These are phyloP conservation scores for Caenorhabditis sp. DNA, from an alignment of 2,888 invertebrate species.

Conservation along the genomic window DNA sequence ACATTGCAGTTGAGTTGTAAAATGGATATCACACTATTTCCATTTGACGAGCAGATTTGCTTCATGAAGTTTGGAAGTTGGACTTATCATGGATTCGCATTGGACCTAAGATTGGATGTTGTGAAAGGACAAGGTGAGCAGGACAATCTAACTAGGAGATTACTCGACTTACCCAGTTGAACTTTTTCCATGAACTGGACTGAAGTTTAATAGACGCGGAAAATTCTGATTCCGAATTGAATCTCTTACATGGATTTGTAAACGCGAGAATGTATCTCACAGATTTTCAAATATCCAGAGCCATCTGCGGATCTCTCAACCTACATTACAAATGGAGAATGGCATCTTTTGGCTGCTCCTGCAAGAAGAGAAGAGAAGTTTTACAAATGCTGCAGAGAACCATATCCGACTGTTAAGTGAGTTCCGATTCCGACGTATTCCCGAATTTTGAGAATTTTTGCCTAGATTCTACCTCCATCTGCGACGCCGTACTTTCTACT, in stretches of 20 bases:
- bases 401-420: slow-evolving; percentile 85
- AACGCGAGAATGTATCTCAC: no score
- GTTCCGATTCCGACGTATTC: background rate
- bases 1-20: slow-evolving; percentile 67
- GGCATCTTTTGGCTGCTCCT: slow-evolving; percentile 78
- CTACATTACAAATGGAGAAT: slow-evolving; percentile 78
- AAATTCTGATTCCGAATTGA: no score
- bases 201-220: no score
- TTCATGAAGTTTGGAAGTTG: slow-evolving; percentile 92
- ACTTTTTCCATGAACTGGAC: no score
- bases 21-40: slow-evolving; percentile 77
- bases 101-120: slow-evolving; percentile 88
- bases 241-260: no score
- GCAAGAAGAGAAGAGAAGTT: slow-evolving; percentile 83
- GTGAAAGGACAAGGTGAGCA: slow-evolving; percentile 56
- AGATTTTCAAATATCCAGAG: slow-evolving; percentile 23
- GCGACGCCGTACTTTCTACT: slow-evolving; percentile 73
- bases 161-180: no score
- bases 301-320: slow-evolving; percentile 76
- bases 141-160: no score
- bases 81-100: slow-evolving; percentile 93
- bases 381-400: slow-evolving; percentile 91
- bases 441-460: background rate
- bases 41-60: slow-evolving; percentile 77
- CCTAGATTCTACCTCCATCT: slow-evolving; percentile 69